Evolutionary conservation across 2,888 invertebrate species (phyloP), one percentile per base, ranked within the genome.

Genomic region (Cotesia congregata): DNA sequence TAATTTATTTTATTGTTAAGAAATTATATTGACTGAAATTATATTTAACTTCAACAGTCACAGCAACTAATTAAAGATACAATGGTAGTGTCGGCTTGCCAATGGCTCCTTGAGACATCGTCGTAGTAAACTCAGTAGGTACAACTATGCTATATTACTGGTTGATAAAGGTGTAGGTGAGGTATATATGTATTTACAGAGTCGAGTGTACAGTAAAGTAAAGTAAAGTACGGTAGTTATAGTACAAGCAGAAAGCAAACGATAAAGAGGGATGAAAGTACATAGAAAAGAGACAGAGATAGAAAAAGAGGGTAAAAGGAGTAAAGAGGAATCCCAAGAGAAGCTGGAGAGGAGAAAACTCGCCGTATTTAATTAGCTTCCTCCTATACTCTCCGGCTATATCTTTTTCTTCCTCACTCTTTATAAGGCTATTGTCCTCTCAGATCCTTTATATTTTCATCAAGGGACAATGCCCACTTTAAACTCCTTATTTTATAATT

Each of bases 401-500:
- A 50, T 50, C 1, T 50, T 50, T 50, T 50, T 50, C 6, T 12
- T 12, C 9, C 12, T 50, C 5, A 12, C 60, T 71, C 59, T 60
- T 74, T 50, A 41, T 62, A 65, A 73, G 77, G 73, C 78, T 77
- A 80, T 82, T 82, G 82, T 82, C 74, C 80, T 77, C 74, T 67
- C 59, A 71, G 70, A 69, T 76, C 20, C 77, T 74, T 73, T 78
- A 80, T 77, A 80, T 81, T 81, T 80, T 80, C 80, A 81, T 73
- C 76, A 62, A 68, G 7, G 59, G 67, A 69, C 68, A 39, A 62
- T 67, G 61, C 41, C 76, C 72, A 77, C 67, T 73, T 65, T 15
- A 1, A 65, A 62, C 15, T n/a, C 62, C 62, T 62, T 62, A 20
- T 62, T 6, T 6, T 17, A 20, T 17, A 62, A 30, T 65, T 30